Percentiles rank a stretch among this genome's conserved stretches.
Evolutionary conservation across 2,113 vertebrate species (phyloP).

Genomic region (Eudyptes chrysolophus): DNA sequence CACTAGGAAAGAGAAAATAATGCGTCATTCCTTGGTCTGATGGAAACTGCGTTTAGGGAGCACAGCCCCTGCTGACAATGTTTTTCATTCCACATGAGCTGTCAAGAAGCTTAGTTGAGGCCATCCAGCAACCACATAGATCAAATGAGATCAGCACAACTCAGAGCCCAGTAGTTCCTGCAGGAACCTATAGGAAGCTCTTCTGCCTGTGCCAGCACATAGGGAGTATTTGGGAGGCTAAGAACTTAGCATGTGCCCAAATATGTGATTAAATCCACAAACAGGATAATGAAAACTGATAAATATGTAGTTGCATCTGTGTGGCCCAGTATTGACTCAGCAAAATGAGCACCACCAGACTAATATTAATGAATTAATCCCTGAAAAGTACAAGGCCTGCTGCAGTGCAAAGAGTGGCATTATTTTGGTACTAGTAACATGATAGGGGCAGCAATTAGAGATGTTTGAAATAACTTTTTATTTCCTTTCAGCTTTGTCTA

Average conservation of each 20-base stretch:
- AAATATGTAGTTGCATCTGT: constrained; percentile 60
- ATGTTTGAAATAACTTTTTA: background rate
- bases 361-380: constrained; percentile 63
- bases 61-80: constrained; percentile 26
- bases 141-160: background rate
- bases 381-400: constrained; percentile 31
- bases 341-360: constrained; percentile 53
- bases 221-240: background rate
- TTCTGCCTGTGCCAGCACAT: background rate
- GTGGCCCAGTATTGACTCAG: constrained; percentile 56
- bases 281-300: constrained; percentile 71
- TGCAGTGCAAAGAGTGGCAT: background rate
- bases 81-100: constrained; percentile 40
- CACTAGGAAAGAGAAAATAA: constrained; percentile 53
- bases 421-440: constrained; percentile 39
- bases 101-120: constrained; percentile 43
- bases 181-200: background rate
- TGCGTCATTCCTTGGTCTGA: constrained; percentile 65
- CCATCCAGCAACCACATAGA: background rate
- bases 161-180: background rate
- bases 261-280: constrained; percentile 64
- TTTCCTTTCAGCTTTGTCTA: constrained; percentile 8
- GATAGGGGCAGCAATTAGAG: background rate
- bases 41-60: constrained; percentile 53
- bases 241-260: constrained; percentile 32